phyloP scores from a whole-genome alignment of 1,140 invertebrate genomes.

The Ephestia elutella region DNA sequence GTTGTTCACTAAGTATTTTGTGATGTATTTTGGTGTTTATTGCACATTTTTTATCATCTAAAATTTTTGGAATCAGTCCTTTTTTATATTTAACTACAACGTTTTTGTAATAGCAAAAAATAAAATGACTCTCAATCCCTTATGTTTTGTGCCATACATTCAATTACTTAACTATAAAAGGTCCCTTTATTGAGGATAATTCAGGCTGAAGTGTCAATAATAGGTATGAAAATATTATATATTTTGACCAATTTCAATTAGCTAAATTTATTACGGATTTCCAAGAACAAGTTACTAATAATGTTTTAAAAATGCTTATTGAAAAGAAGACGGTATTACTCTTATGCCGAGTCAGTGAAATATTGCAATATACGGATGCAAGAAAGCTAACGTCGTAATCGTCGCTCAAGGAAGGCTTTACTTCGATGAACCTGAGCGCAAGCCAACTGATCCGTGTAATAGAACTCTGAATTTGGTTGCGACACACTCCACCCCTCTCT shows the following conservation, averaged over 20 bases:
- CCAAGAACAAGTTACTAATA: slow-evolving; percentile 5
- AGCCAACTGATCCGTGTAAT: slow-evolving; percentile 64
- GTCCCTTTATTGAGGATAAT: no score
- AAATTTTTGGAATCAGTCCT: slow-evolving; percentile 1
- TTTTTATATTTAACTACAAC: background rate
- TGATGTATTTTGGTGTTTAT: slow-evolving; percentile 52
- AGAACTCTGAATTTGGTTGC: slow-evolving; percentile 51
- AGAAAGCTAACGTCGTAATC: slow-evolving; percentile 44
- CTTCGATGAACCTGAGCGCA: slow-evolving; percentile 47
- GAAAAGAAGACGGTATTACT: background rate
- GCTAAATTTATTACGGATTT: slow-evolving; percentile 11
- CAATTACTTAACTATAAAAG: no score
- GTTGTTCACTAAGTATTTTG: slow-evolving; percentile 37
- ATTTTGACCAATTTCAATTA: slow-evolving; percentile 1
- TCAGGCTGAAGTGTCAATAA: no score
- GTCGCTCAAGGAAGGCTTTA: slow-evolving; percentile 51
- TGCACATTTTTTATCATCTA: slow-evolving; percentile 50
- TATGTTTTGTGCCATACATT: no score
- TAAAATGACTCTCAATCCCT: no score
- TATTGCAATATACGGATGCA: slow-evolving; percentile 9
- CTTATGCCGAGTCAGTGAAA: background rate
- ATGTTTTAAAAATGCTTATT: background rate
- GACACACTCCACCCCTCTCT: slow-evolving; percentile 29
- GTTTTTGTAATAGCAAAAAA: background rate
- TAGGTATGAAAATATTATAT: no score